Base-by-base conservation (phyloP, 1,140 invertebrate species). In the Drosophila pallidifrons region DNA sequence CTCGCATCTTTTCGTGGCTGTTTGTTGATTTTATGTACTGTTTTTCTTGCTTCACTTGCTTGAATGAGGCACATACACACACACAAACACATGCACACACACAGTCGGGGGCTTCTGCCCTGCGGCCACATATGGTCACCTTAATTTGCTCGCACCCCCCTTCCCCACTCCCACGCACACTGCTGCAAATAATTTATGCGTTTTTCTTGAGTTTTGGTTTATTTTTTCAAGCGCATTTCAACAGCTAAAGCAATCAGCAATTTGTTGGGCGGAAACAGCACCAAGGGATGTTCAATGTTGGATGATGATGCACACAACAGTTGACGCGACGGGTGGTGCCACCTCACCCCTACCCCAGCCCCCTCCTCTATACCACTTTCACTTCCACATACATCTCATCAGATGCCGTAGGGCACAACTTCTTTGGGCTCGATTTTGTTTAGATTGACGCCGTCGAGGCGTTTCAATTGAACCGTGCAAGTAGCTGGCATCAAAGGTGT, bases 21-120 rank as follows among this genome's bases (percentile, higher is more conserved):
- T 88, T 88, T 88, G 85, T 88, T 88, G 85, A 87, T 88, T 88
- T 88, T 88, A 88, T 88, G 81, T 85, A 88, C 85, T 88, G 85
- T 85, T 88, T 88, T 89, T 89, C 85, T 89, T 81, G 85, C 85
- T 81, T 81, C 80, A 88, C 83, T 88, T 87, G 75, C 45, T 49
- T 32, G 13, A 54, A 49, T 59, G 32, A 5, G 45, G 54, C 35
- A 7, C 35, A 0, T 15, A 10, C 32, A 35, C 28, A 55, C 32
- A 16, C 52, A 55, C 11, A 30, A 4, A 52, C 25, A 28, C 47
- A 4, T 25, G 6, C 25, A 28, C n/a, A 11, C 47, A 11, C 59
- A 35, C 82, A 57, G 82, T 73, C 43, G 79, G 82, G 79, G 49
- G 43, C 2, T 15, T 25, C 45, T 87, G 83, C 81, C 85, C 85